phyloP scores from a whole-genome alignment of 2,888 invertebrate species.

The Macaria liturata region DNA sequence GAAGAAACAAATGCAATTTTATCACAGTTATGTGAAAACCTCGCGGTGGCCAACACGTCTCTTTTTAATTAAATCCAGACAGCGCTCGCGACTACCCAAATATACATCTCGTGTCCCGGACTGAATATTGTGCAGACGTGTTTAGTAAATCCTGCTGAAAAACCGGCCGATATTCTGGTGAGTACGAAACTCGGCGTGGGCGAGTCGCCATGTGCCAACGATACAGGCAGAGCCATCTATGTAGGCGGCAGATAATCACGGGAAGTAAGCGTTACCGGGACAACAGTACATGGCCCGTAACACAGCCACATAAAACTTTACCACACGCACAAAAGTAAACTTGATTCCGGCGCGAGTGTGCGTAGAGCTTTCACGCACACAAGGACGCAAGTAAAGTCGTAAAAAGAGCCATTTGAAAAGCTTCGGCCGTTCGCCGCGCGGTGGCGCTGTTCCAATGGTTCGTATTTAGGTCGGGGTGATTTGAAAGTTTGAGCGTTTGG shows the following conservation, averaged over 20 bases:
- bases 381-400: conserved; percentile 48
- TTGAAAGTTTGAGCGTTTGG: conserved; percentile 54
- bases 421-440: conserved; percentile 78
- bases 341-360: conserved; percentile 61
- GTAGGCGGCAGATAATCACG: conserved; percentile 65
- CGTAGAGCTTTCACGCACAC: conserved; percentile 69
- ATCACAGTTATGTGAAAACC: conserved; percentile 81
- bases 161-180: conserved; percentile 57
- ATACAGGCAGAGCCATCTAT: conserved; percentile 76
- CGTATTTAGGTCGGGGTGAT: conserved; percentile 49
- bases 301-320: conserved; percentile 55
- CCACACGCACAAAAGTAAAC: conserved; percentile 68
- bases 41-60: conserved; percentile 77
- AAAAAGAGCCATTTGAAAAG: conserved; percentile 75
- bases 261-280: conserved; percentile 44
- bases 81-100: conserved; percentile 66
- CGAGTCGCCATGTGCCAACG: conserved; percentile 29
- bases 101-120: conserved; percentile 56
- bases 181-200: conserved; percentile 46
- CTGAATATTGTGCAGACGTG: conserved; percentile 61
- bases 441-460: conserved; percentile 73
- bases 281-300: conserved; percentile 63
- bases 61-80: conserved; percentile 70
- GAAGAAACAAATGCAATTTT: conserved; percentile 62
- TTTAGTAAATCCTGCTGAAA: conserved; percentile 57